Percentiles rank a stretch among this genome's conserved stretches.
These are phyloP conservation scores for Aphaenogaster floridana DNA, from an alignment of 1,140 invertebrate genomes.

Conservation along the genomic window DNA sequence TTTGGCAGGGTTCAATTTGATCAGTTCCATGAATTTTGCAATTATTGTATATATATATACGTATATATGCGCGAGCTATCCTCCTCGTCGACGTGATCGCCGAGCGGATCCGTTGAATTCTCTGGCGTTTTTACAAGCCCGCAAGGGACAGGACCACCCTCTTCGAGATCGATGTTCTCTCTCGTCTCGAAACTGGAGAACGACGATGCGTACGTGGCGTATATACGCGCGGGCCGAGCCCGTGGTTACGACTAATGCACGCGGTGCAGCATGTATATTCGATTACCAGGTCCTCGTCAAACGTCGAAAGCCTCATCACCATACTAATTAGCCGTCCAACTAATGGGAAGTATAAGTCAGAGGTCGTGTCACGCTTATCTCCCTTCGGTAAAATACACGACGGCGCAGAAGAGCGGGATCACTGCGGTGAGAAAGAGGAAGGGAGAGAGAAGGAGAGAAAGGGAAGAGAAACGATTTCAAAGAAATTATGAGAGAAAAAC, in stretches of 20 bases:
- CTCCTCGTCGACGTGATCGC: conserved; percentile 27
- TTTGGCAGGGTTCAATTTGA: conserved; percentile 18
- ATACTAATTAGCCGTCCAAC: conserved; percentile 79
- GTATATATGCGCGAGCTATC: conserved; percentile 7
- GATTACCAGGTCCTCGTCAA: conserved; percentile 79
- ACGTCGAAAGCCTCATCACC: conserved; percentile 80
- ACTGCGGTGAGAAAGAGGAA: not conserved
- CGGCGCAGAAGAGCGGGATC: conserved; percentile 44
- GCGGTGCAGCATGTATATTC: conserved; percentile 73
- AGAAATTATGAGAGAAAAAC: conserved; percentile 30
- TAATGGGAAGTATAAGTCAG: conserved; percentile 82
- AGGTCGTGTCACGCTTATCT: conserved; percentile 80
- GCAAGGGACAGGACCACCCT: conserved; percentile 44
- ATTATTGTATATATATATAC: not conserved
- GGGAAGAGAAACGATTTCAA: not conserved
- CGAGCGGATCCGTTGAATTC: conserved; percentile 31
- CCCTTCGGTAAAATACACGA: conserved; percentile 64
- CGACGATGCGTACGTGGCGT: conserved; percentile 21
- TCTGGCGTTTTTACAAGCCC: conserved; percentile 48
- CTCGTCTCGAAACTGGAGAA: conserved; percentile 34
- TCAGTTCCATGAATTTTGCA: conserved; percentile 15
- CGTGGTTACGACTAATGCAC: conserved; percentile 51
- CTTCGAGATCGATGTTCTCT: conserved; percentile 63
- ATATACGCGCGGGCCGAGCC: conserved; percentile 22
- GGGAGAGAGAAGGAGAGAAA: not conserved